Evolutionary conservation across 2,113 vertebrate genomes (phyloP).

Genomic region (Plecotus auritus): DNA sequence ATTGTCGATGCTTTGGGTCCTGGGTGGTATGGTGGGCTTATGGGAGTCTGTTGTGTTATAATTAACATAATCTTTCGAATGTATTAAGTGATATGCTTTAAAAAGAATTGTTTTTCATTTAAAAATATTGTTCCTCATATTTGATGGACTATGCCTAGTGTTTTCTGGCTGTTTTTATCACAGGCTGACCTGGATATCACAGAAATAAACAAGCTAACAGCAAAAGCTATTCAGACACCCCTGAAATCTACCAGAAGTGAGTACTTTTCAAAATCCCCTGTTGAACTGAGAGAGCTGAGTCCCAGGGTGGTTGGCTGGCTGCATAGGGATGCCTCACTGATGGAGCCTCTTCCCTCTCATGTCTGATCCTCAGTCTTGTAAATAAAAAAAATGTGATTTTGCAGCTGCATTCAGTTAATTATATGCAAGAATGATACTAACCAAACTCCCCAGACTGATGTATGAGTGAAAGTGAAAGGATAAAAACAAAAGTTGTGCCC

Average conservation of each 20-base stretch:
- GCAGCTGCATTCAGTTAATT: neutral
- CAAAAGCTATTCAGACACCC: conserved; percentile 78
- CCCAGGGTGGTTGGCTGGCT: too few species aligned
- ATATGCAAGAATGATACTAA: neutral
- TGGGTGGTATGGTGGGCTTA: neutral
- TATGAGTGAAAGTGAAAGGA: neutral
- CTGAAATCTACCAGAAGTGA: conserved; percentile 76
- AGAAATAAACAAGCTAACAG: conserved; percentile 79
- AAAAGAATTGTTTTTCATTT: neutral
- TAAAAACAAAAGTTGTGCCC: neutral
- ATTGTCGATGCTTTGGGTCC: neutral
- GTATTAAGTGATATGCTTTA: neutral
- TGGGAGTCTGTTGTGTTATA: neutral
- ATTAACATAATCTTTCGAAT: neutral
- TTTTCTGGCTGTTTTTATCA: conserved; percentile 35
- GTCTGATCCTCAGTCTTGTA: neutral
- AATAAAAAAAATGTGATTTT: neutral
- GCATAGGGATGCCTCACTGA: neutral
- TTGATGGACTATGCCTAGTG: neutral
- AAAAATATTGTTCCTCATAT: neutral
- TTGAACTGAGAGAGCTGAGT: neutral
- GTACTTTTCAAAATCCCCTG: conserved; percentile 38
- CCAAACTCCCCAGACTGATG: neutral
- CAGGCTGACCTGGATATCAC: conserved; percentile 79
- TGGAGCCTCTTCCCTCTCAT: neutral